phyloP scores from a whole-genome alignment of 2,888 invertebrate genomes.

The Chloromyia formosa region DNA sequence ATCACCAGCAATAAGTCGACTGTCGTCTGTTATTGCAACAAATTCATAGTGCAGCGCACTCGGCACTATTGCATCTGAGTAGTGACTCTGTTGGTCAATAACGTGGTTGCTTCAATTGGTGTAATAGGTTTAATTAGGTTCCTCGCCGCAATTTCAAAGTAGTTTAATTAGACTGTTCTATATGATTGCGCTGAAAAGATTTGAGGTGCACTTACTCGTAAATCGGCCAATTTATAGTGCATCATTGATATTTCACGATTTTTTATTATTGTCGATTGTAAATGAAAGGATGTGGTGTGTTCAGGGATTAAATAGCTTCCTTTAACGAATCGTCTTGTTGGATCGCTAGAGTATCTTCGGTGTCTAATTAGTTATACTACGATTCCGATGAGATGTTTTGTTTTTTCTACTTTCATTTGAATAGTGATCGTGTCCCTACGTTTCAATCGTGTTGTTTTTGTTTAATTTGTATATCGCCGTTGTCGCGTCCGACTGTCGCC shows the following conservation, averaged over 20 bases:
- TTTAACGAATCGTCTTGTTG: too few relatives aligned
- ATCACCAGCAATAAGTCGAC: too few relatives aligned
- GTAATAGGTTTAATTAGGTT: conserved; percentile 26
- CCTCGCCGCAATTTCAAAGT: background rate
- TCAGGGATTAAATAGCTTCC: too few relatives aligned
- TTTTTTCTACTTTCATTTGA: background rate
- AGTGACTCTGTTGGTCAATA: background rate
- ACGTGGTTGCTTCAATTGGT: background rate
- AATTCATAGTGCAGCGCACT: background rate
- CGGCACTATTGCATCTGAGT: background rate
- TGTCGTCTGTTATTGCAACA: too few relatives aligned
- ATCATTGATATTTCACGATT: conserved; percentile 2
- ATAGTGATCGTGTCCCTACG: background rate
- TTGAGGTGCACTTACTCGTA: background rate
- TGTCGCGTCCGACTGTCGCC: conserved; percentile 28
- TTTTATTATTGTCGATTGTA: background rate
- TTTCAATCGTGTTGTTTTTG: background rate
- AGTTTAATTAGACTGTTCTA: conserved; percentile 16
- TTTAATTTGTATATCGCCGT: background rate
- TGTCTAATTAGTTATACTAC: too few relatives aligned
- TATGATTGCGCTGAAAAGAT: conserved; percentile 11
- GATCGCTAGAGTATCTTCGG: too few relatives aligned
- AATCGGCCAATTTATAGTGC: background rate
- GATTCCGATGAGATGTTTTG: background rate
- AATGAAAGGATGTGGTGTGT: too few relatives aligned